Evolutionary conservation across 2,888 invertebrate genomes (phyloP).

Genomic region (Perizoma affinitatum): DNA sequence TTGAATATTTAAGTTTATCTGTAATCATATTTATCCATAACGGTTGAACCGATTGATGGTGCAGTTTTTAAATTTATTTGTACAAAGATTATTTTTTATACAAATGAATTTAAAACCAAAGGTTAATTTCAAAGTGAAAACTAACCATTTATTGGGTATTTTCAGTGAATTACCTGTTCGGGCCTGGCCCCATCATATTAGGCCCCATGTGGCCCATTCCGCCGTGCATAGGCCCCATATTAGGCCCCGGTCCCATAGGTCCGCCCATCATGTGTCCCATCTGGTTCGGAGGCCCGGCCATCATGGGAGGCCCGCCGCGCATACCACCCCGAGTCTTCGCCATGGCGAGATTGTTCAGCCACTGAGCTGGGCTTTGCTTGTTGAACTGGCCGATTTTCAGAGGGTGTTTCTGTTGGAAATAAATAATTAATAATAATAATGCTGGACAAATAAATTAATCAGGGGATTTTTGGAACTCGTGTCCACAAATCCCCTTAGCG

Average conservation of each 20-base stretch:
- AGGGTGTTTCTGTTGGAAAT: slow-evolving; percentile 90
- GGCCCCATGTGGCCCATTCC: slow-evolving; percentile 80
- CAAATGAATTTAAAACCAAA: too few species aligned
- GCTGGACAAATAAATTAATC: too few species aligned
- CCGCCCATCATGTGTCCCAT: slow-evolving; percentile 82
- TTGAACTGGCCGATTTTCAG: slow-evolving; percentile 94
- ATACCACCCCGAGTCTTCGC: slow-evolving; percentile 88
- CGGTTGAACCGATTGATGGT: too few species aligned
- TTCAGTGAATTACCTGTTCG: slow-evolving; percentile 41
- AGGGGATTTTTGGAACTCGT: too few species aligned
- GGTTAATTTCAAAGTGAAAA: too few species aligned
- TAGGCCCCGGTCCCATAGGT: slow-evolving; percentile 78
- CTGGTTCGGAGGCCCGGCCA: slow-evolving; percentile 75
- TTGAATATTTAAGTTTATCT: too few species aligned
- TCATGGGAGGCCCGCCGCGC: slow-evolving; percentile 81
- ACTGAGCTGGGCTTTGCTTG: slow-evolving; percentile 92
- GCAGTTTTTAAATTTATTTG: too few species aligned
- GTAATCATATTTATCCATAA: too few species aligned
- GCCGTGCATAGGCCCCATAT: slow-evolving; percentile 76
- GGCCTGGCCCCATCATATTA: slow-evolving; percentile 75
- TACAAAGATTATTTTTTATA: too few species aligned
- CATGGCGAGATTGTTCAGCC: slow-evolving; percentile 91
- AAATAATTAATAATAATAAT: background rate
- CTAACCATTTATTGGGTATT: too few species aligned
- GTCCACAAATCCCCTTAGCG: too few species aligned